phyloP scores from a whole-genome alignment of 2,113 vertebrate species.

The Sander lucioperca region DNA sequence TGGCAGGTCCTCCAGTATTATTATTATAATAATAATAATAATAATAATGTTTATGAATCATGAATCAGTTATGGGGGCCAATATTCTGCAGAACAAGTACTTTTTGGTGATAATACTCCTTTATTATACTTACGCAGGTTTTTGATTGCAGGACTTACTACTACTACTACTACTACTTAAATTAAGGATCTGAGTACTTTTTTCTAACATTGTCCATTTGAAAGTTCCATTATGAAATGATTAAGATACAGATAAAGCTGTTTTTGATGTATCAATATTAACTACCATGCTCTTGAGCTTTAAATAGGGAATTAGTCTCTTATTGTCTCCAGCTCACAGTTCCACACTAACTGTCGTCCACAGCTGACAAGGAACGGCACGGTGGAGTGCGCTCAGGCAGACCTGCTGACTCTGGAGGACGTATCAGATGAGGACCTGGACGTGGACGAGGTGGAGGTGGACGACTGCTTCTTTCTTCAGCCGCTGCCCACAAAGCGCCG shows the following conservation, averaged over 20 bases:
- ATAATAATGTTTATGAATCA: not conserved
- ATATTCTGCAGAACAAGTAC: not conserved
- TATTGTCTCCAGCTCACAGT: slow-evolving; percentile 20
- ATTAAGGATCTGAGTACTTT: not conserved
- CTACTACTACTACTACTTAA: not conserved
- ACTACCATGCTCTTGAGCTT: not conserved
- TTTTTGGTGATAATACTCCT: not conserved
- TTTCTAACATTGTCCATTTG: not conserved
- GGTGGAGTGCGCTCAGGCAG: slow-evolving; percentile 92
- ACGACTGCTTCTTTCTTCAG: slow-evolving; percentile 98
- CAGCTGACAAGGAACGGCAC: slow-evolving; percentile 96
- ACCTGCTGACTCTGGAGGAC: slow-evolving; percentile 93
- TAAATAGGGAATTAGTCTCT: not conserved
- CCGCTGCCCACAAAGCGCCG: slow-evolving; percentile 95
- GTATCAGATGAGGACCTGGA: slow-evolving; percentile 97
- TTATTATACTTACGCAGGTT: not conserved
- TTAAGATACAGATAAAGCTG: not conserved
- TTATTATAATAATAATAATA: too few relatives aligned
- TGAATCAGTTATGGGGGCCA: not conserved
- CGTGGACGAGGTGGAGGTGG: slow-evolving; percentile 94
- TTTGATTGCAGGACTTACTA: not conserved
- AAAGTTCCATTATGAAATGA: not conserved
- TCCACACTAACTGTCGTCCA: not conserved
- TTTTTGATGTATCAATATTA: not conserved
- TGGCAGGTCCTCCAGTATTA: not conserved